Base-by-base conservation (phyloP, 2,113 vertebrate species). In the Lasiurus cinereus region DNA sequence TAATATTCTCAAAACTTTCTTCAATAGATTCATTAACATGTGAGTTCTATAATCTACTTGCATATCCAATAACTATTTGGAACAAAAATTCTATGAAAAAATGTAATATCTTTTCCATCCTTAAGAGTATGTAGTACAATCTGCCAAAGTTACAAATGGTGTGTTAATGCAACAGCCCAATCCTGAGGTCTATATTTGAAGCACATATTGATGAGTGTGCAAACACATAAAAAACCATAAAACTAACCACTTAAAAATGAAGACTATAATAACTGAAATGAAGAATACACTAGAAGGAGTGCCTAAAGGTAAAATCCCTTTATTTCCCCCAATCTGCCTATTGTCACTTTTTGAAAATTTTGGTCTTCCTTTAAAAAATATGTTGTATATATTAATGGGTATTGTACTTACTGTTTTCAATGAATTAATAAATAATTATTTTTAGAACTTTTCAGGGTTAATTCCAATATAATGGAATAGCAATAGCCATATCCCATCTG, bases 51-150 rank as follows among this genome's bases (percentile, higher is more conserved):
- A 62, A 86, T 64, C 39, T 50, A 64, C 6, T 4, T 66, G 9
- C 54, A 46, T 83, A 43, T 50, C 36, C 43, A 82, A 11, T 56
- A 88, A 62, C 39, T 31, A 94, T 62, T 88, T 64, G 52, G 16
- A 72, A 94, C 62, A 90, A 19, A 12, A 6, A 64, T 88, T 78
- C 66, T 66, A 36, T 92, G 59, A 83, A 15, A 94, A 93, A 92
- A 94, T 74, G 3, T 18, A 46, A 29, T 50, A 83, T 21, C 50
- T 56, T 31, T 82, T 56, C 89, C 14, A 83, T 87, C 27, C 27
- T 89, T 4, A 73, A 1, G 13, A 59, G n/a, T 24, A 15, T 56
- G 79, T 0, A 11, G 18, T 82, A 21, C 43, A 50, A 48, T 69
- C 70, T 87, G 70, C 24, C 62, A 74, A 29, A 83, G 21, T 22